These are phyloP conservation scores for Eidolon helvum DNA, from an alignment of 2,113 vertebrate species.

Conservation along the genomic window DNA sequence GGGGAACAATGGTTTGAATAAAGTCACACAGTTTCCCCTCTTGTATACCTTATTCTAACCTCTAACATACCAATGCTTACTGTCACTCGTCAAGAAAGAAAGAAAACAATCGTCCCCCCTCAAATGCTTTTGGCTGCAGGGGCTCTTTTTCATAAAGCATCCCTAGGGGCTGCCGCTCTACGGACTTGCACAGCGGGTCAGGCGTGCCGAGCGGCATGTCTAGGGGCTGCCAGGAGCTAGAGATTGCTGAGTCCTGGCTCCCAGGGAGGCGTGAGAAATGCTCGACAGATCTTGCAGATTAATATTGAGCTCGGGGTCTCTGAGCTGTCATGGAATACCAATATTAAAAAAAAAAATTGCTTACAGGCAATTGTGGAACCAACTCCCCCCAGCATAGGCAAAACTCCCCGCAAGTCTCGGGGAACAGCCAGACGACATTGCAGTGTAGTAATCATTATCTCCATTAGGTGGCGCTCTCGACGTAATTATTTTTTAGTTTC, in stretches of 20 bases:
- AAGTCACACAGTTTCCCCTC: background rate
- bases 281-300: background rate
- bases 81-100: background rate
- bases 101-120: background rate
- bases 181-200: background rate
- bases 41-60: background rate
- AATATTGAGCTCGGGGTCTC: background rate
- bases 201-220: no score
- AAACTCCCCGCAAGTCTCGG: background rate
- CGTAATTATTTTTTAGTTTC: background rate
- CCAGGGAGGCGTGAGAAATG: background rate
- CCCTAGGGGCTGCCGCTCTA: background rate
- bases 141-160: background rate
- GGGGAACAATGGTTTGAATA: background rate
- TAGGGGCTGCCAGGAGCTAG: background rate
- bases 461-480: slow-evolving; percentile 36
- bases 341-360: background rate
- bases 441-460: background rate
- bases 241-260: background rate
- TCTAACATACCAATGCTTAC: background rate
- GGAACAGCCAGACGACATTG: background rate
- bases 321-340: background rate
- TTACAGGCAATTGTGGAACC: background rate
- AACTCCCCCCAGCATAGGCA: background rate
- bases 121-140: rapidly evolving